Evolutionary conservation across 2,888 invertebrate species (phyloP), one percentile per base, ranked within the genome.

Genomic region (Ectemnius continuus): DNA sequence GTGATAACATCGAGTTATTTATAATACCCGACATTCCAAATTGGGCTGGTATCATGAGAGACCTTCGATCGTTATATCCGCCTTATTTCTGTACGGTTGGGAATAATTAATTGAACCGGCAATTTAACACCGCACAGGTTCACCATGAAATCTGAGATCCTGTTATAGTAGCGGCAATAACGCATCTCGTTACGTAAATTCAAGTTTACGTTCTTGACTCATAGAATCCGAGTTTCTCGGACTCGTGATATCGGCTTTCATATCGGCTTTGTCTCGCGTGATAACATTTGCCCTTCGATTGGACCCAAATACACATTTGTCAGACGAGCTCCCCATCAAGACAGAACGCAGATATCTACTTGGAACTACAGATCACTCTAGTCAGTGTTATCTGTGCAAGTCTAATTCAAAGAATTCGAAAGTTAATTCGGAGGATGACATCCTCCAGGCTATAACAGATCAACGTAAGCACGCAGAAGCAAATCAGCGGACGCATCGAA

Each of bases 181-280:
- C 52, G 36, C 20, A 47, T 61, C 67, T 52, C 69, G 1, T 77
- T 77, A 76, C 76, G 69, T 72, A 77, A 77, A 76, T 59, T 63
- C 18, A 26, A 45, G 62, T 45, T 61, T 6, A 26, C 47, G 52
- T 46, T 14, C 52, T 57, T 67, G 70, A 75, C 64, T 58, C 36
- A 26, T 16, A 47, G 20, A 58, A 62, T 18, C 20, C 14, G 14
- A 20, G 36, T 56, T 64, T 45, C 20, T 8, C 20, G 16, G 46
- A 23, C 20, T 18, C 46, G 61, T 46, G 61, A 16, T 45, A 45
- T 20, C 58, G 14, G 18, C 14, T 61, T 45, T n/a, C 46, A 8
- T 20, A 14, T 16, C 28, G 60, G 13, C 1, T 58, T 20, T 23
- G 58, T 58, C 14, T 58, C 26, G 14, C 20, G 8, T 23, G 20